Base-by-base conservation (phyloP, 2,888 invertebrate genomes). In the Pollenia angustigena region DNA sequence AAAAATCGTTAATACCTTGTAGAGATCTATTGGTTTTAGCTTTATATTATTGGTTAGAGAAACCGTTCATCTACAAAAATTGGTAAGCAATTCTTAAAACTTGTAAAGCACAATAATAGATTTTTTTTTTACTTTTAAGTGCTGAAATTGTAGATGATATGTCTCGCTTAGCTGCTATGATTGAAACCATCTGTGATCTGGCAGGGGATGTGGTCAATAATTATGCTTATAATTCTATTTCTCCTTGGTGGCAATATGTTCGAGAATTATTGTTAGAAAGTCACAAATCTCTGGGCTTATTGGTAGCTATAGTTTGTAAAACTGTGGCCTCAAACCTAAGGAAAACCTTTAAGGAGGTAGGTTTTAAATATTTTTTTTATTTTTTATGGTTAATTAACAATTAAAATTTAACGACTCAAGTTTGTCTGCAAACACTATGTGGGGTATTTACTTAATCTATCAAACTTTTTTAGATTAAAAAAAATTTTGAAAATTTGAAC, bases 281-380 rank as follows among this genome's bases (percentile, higher is more conserved):
- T 89, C 94, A 95, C 0, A 96, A 96, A 91, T 96, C 97, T 10
- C 95, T 97, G 88, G 97, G 97, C 1, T 95, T 97, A 92, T 95
- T 97, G 75, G 97, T 97, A 14, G 97, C 98, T 0, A 95, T 98
- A 92, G 95, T 97, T 32, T 97, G 97, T 91, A 95, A 97, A 91
- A 96, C 96, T 16, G 96, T 97, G 4, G 95, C 96, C 1, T 85
- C 94, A 0, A 88, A 91, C 14, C 74, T 92, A 18, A 90, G 90
- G 87, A 90, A 90, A 0, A 89, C 85, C 48, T 90, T 90, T 10
- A 89, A 89, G 52, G 92, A 92, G 72, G 92, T 92, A 87, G 64
- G 42, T 44, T 23, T 14, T n/a, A 11, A n/a, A 6, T 32, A 32
- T 4, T 0, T 32, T 32, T 32, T 32, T 0, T 32, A 32, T 32